Conservation (phyloP, 2,888 invertebrate species). For the Tetrapedia diversipes region DNA sequence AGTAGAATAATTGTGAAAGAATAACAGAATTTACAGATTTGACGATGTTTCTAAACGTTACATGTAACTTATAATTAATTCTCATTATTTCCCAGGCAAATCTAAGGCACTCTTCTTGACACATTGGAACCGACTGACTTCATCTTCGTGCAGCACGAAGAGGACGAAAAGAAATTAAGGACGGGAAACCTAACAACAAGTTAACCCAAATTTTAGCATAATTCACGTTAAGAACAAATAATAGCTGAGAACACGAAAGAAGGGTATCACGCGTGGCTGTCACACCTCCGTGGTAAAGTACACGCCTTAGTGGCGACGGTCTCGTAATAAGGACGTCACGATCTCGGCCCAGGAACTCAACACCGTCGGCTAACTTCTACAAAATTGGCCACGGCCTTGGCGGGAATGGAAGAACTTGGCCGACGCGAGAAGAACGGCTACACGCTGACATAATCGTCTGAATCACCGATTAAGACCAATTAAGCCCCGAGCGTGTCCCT, state of each 20-base stretch:
- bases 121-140: no score
- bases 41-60: no score
- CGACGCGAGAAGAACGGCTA: constrained; percentile 11
- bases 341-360: background rate
- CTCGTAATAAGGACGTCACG: background rate
- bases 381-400: constrained; percentile 50
- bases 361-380: background rate
- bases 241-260: background rate
- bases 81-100: background rate
- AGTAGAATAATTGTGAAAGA: no score
- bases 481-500: constrained; percentile 1
- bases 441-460: constrained; percentile 51
- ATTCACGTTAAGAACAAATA: background rate
- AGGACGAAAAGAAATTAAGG: background rate
- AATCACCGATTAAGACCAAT: constrained; percentile 63
- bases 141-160: background rate
- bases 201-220: background rate
- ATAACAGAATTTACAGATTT: no score
- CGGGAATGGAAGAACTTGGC: constrained; percentile 20
- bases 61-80: no score
- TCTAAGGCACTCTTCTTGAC: no score
- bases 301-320: no score
- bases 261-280: background rate
- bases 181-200: no score
- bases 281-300: background rate